These are phyloP conservation scores for Microtus oregoni DNA, from an alignment of 2,113 vertebrate species.

Conservation along the genomic window DNA sequence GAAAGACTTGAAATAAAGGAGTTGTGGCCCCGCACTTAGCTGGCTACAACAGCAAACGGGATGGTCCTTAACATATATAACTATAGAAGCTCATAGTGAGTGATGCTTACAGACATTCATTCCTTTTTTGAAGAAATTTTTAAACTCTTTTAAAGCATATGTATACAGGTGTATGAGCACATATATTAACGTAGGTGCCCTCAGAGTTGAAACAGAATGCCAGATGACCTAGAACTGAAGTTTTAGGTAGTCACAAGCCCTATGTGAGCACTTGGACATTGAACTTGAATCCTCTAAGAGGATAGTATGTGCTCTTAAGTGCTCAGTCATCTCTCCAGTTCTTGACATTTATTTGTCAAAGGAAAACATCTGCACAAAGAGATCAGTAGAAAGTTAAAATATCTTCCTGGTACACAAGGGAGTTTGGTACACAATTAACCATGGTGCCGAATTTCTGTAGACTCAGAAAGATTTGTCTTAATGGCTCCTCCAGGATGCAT, in stretches of 20 bases:
- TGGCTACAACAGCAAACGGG: neutral
- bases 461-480: neutral
- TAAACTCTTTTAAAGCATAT: neutral
- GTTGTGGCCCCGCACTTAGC: neutral
- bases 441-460: neutral
- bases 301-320: neutral
- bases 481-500: neutral
- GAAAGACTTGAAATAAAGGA: neutral
- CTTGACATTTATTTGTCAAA: neutral
- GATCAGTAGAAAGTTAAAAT: neutral
- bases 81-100: neutral
- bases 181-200: neutral
- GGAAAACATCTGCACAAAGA: constrained; percentile 10
- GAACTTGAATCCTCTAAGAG: neutral
- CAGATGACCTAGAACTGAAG: neutral
- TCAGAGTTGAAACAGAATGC: no score
- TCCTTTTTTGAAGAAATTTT: neutral
- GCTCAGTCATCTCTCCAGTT: no score
- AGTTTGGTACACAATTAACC: neutral
- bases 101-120: neutral
- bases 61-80: neutral
- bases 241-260: neutral
- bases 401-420: neutral
- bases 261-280: neutral
- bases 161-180: neutral